Conservation (phyloP, 2,113 vertebrate genomes). For the Solea solea region DNA sequence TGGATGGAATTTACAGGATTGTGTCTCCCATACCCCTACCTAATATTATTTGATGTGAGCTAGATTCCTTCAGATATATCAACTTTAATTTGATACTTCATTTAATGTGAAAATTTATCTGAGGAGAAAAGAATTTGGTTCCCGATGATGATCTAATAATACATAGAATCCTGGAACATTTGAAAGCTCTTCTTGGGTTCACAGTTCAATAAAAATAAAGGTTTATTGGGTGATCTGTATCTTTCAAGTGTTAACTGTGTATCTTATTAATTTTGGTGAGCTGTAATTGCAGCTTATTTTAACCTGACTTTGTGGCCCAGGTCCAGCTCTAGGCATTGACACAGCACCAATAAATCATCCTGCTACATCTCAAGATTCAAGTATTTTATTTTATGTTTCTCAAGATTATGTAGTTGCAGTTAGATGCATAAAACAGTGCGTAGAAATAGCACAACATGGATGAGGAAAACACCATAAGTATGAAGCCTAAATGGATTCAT, state of each 20-base stretch:
- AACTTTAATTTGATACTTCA: constrained; percentile 39
- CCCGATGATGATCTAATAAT: constrained; percentile 33
- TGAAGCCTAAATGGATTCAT: constrained; percentile 72
- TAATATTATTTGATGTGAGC: too few species aligned
- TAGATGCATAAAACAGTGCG: constrained; percentile 8
- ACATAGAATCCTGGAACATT: constrained; percentile 35
- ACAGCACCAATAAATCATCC: too few species aligned
- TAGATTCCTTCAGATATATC: constrained; percentile 13
- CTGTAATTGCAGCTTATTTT: constrained; percentile 60
- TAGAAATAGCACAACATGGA: constrained; percentile 67
- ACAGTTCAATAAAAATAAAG: constrained; percentile 32
- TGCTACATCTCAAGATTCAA: too few species aligned
- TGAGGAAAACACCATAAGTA: constrained; percentile 56
- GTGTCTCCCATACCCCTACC: too few species aligned
- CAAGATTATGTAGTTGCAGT: too few species aligned
- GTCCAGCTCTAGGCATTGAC: too few species aligned
- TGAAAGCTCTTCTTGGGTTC: constrained; percentile 34
- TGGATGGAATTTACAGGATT: too few species aligned
- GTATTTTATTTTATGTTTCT: too few species aligned
- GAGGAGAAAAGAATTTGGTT: constrained; percentile 43
- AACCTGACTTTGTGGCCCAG: constrained; percentile 31
- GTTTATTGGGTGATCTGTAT: constrained; percentile 49
- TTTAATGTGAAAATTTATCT: constrained; percentile 31
- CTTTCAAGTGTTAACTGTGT: constrained; percentile 64
- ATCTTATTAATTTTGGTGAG: constrained; percentile 36